Evolutionary conservation across 2,888 invertebrate genomes (phyloP).

Genomic region (Ectemnius continuus): DNA sequence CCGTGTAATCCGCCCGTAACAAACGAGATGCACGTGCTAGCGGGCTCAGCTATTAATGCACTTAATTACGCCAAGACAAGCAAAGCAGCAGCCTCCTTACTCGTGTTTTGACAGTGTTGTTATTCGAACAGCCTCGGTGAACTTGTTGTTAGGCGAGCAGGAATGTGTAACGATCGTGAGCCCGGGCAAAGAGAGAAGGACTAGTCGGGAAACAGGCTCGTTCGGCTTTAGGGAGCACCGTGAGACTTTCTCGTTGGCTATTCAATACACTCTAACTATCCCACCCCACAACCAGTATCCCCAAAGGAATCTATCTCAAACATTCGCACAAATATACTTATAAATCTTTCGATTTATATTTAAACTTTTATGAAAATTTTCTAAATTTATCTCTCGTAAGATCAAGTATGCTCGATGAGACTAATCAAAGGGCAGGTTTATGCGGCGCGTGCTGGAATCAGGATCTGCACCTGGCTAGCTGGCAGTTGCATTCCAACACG

Average conservation of each 20-base stretch:
- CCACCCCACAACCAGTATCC: too few species aligned
- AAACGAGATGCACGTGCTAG: slow-evolving; percentile 6
- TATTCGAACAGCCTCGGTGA: not conserved
- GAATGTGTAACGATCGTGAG: slow-evolving; percentile 10
- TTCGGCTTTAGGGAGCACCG: not conserved
- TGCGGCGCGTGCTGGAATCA: too few species aligned
- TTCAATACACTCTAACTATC: too few species aligned
- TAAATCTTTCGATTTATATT: too few species aligned
- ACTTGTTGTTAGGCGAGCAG: not conserved
- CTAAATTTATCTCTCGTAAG: too few species aligned
- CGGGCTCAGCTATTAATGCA: not conserved
- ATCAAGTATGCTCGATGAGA: too few species aligned
- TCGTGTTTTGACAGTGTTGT: slow-evolving; percentile 9
- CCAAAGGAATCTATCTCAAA: too few species aligned
- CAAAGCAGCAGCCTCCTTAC: not conserved
- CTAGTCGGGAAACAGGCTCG: not conserved
- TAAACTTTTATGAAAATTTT: too few species aligned
- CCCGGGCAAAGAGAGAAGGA: not conserved
- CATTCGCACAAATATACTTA: too few species aligned
- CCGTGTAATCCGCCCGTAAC: not conserved
- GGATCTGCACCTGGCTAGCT: too few species aligned
- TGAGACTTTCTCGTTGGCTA: not conserved
- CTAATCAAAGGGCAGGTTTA: too few species aligned
- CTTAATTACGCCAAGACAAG: not conserved
- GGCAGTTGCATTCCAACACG: too few species aligned